Evolutionary conservation across 2,113 vertebrate genomes (phyloP), one percentile per base, ranked within the genome.

Genomic region (Pardalotus punctatus): DNA sequence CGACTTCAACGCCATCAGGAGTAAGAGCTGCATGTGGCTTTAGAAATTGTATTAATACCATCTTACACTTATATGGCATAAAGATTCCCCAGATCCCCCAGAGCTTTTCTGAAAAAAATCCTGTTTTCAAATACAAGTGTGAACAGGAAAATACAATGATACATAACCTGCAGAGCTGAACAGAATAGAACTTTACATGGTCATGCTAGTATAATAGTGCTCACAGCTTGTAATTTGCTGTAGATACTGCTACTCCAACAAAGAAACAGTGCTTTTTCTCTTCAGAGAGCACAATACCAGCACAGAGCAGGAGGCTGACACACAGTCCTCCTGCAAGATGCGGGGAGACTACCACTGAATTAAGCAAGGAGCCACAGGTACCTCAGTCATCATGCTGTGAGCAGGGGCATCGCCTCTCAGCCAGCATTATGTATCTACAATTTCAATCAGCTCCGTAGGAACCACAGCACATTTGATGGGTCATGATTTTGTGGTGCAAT

Each of bases 201-300:
- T 36, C 21, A 22, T 86, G 72, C 16, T 67, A 48, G 64, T 36
- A 33, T 35, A 83, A 93, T 9, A 48, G 72, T 19, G 10, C 45
- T 88, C 69, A 65, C 91, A 88, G 89, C 72, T 88, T 76, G 56
- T 53, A 88, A 47, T 72, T 81, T 89, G 60, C 21, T 22, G 53
- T 24, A 65, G 76, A 45, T 73, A 60, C 61, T 89, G 50, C 42
- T 66, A 5, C 42, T 6, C 17, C 38, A 70, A 54, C 43, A 79
- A 81, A 80, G 64, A 65, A 94, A 50, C 23, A 2, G 22, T 36
- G 17, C 51, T 79, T 16, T 16, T 35, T 69, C 31, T 91, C 27
- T 84, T 76, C 40, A 51, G 82, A 79, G 29, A 3, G 4, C 45
- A 54, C 54, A 51, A 58, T 43, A 65, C 9, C 78, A 74, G 28